These are phyloP conservation scores for Caenorhabditis inopinata DNA, from an alignment of 1,140 invertebrate species.

Conservation along the genomic window DNA sequence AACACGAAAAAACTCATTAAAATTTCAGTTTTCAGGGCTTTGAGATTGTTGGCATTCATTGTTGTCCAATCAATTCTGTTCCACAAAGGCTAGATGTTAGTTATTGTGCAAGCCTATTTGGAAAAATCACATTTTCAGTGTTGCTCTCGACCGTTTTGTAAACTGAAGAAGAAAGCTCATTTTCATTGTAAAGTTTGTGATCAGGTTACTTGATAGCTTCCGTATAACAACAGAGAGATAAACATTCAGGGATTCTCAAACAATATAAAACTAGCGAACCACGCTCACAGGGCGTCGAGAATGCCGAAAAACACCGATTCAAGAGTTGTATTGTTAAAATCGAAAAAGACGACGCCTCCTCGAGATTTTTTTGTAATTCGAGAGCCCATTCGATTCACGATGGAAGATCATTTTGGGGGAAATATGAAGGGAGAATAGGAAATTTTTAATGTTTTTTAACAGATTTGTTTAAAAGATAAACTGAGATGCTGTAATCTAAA, in stretches of 20 bases:
- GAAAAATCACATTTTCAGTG: slow-evolving; percentile 2
- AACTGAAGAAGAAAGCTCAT: slow-evolving; percentile 6
- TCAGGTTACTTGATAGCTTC: neutral
- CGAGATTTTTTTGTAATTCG: neutral
- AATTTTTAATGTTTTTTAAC: no score
- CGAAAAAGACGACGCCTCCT: neutral
- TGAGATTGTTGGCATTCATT: neutral
- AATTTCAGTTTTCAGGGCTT: neutral
- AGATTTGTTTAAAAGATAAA: no score
- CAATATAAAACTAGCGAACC: neutral
- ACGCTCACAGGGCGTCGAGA: neutral
- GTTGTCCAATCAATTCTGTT: neutral
- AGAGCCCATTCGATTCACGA: neutral
- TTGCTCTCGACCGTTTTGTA: slow-evolving; percentile 10
- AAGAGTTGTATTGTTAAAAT: neutral
- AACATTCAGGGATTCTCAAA: neutral
- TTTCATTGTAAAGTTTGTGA: slow-evolving; percentile 19
- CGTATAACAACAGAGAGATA: neutral
- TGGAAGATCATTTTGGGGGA: slow-evolving; percentile 23
- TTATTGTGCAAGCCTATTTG: neutral
- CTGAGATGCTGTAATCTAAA: no score
- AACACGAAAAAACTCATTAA: neutral
- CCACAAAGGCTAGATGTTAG: neutral
- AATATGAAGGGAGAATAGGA: neutral
- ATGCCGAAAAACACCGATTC: neutral